phyloP scores from a whole-genome alignment of 1,140 invertebrate species.

The Drosophila bocqueti region DNA sequence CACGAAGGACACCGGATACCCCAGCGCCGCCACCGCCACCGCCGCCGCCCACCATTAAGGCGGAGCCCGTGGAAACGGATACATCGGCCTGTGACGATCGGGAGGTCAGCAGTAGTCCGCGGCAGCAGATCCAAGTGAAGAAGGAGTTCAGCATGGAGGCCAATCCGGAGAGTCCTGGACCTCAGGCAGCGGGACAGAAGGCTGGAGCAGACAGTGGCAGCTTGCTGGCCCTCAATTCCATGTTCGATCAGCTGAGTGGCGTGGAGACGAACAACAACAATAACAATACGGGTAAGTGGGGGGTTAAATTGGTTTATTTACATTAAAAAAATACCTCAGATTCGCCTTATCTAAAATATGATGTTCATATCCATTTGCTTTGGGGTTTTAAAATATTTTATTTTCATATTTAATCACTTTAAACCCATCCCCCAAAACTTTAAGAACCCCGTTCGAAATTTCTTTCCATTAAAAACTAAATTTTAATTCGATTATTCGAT shows the following conservation, averaged over 20 bases:
- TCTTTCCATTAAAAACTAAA: not conserved
- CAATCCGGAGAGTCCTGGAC: constrained; percentile 86
- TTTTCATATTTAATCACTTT: not conserved
- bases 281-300: constrained; percentile 53
- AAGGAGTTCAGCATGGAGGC: constrained; percentile 79
- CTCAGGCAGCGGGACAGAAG: constrained; percentile 56
- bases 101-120: constrained; percentile 11
- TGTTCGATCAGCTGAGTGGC: constrained; percentile 90
- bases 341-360: not conserved
- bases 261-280: constrained; percentile 65
- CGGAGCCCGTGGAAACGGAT: constrained; percentile 67
- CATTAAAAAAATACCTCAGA: not conserved
- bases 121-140: constrained; percentile 76
- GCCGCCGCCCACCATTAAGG: constrained; percentile 55
- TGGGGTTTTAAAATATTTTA: not conserved
- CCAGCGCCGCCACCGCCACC: constrained; percentile 41
- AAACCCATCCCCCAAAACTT: not conserved
- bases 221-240: constrained; percentile 93
- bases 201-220: constrained; percentile 87
- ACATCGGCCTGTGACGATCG: constrained; percentile 2
- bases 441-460: not conserved
- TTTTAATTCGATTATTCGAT: not conserved
- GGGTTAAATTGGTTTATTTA: not conserved
- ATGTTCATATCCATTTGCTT: not conserved
- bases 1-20: constrained; percentile 90